Percentiles rank a stretch among this genome's conserved stretches.
phyloP scores from a whole-genome alignment of 2,888 invertebrate species.

The Peribatodes rhomboidaria region DNA sequence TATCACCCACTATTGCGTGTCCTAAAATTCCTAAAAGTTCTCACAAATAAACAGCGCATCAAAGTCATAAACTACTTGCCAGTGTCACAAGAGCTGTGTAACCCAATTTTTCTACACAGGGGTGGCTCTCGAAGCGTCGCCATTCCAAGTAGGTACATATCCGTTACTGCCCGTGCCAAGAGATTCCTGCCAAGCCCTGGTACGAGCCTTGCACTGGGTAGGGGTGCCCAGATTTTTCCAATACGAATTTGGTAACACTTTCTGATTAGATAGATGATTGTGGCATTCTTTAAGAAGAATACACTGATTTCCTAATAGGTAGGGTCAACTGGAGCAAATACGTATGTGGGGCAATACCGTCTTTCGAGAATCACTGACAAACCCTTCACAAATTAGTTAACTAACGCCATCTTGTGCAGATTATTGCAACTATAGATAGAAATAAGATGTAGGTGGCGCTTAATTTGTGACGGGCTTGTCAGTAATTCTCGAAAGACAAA shows the following conservation, averaged over 20 bases:
- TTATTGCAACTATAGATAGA: too few species aligned
- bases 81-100: constrained; percentile 38
- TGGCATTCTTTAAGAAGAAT: too few species aligned
- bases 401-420: too few species aligned
- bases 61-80: constrained; percentile 32
- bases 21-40: not conserved
- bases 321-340: too few species aligned
- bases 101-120: constrained; percentile 56
- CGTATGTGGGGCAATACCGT: too few species aligned
- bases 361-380: too few species aligned
- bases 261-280: not conserved
- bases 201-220: constrained; percentile 50
- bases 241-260: not conserved
- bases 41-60: constrained; percentile 6
- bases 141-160: constrained; percentile 68
- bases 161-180: constrained; percentile 76
- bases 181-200: constrained; percentile 71
- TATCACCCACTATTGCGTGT: too few species aligned
- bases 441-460: too few species aligned
- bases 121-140: constrained; percentile 56
- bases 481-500: too few species aligned
- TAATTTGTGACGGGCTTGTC: too few species aligned
- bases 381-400: too few species aligned
- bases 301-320: too few species aligned
- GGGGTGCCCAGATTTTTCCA: constrained; percentile 10